Evolutionary conservation across 2,113 vertebrate species (phyloP).

Genomic region (Catharus bicknelli): DNA sequence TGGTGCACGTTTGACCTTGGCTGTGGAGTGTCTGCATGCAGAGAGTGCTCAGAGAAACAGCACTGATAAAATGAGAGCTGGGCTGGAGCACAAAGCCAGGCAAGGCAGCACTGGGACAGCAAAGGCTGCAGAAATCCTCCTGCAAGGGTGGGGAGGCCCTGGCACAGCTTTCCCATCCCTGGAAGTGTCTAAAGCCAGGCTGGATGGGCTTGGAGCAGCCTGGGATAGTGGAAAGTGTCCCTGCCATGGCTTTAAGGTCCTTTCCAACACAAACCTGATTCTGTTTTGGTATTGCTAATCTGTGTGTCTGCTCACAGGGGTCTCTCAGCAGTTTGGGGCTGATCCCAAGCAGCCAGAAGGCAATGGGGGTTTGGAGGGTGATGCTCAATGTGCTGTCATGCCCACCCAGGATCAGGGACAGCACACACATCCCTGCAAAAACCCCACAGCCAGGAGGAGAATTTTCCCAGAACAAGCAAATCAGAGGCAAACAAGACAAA

Average conservation of each 20-base stretch:
- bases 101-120: neutral
- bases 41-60: neutral
- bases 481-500: neutral
- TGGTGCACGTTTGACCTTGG: neutral
- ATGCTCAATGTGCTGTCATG: rapidly evolving
- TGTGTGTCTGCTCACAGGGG: rapidly evolving
- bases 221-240: neutral
- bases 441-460: neutral
- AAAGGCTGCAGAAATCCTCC: neutral
- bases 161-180: neutral
- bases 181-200: neutral
- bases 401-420: neutral
- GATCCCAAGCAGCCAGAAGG: neutral
- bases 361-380: rapidly evolving
- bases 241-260: neutral
- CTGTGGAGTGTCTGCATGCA: rapidly evolving
- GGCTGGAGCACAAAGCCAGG: neutral
- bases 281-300: neutral
- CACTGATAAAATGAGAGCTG: neutral
- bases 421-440: neutral
- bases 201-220: neutral
- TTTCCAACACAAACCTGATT: neutral
- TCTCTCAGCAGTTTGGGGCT: rapidly evolving
- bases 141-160: neutral
- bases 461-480: neutral